phyloP scores from a whole-genome alignment of 2,797 vertebrate species.

The Pempheris klunzingeri region DNA sequence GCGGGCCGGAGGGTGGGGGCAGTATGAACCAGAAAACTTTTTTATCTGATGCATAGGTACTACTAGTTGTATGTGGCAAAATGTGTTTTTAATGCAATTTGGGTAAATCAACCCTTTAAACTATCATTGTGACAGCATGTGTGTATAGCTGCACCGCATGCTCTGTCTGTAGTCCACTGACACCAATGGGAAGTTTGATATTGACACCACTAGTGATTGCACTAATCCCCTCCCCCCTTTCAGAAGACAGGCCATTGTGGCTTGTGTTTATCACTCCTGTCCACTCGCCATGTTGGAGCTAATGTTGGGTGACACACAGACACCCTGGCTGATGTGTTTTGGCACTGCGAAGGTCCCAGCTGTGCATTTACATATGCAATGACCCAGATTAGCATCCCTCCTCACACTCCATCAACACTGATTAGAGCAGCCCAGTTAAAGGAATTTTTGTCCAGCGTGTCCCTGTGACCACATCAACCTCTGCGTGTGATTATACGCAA shows the following conservation, averaged over 20 bases:
- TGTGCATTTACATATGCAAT: constrained; percentile 94
- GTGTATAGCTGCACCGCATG: constrained; percentile 5
- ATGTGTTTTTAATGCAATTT: background rate
- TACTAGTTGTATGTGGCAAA: background rate
- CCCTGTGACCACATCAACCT: constrained; percentile 57
- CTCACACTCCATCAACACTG: constrained; percentile 89
- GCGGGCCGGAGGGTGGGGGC: no score
- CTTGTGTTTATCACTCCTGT: constrained; percentile 60
- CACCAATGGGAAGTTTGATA: constrained; percentile 55
- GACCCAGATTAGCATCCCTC: constrained; percentile 91
- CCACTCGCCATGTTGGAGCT: constrained; percentile 77
- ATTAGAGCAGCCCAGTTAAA: constrained; percentile 82
- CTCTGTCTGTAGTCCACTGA: constrained; percentile 4
- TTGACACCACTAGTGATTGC: constrained; percentile 73
- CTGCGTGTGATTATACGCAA: constrained; percentile 27
- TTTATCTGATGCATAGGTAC: no score
- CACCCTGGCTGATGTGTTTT: constrained; percentile 86
- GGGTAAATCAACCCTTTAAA: background rate
- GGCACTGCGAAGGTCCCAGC: constrained; percentile 89
- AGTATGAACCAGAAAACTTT: no score
- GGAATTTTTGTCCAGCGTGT: constrained; percentile 51
- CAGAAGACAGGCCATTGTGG: constrained; percentile 48
- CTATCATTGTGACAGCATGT: background rate
- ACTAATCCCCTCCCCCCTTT: constrained; percentile 50
- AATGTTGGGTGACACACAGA: constrained; percentile 83